These are phyloP conservation scores for Cacajao melanocephalus DNA, from an alignment of 2,797 vertebrate species.

Conservation along the genomic window DNA sequence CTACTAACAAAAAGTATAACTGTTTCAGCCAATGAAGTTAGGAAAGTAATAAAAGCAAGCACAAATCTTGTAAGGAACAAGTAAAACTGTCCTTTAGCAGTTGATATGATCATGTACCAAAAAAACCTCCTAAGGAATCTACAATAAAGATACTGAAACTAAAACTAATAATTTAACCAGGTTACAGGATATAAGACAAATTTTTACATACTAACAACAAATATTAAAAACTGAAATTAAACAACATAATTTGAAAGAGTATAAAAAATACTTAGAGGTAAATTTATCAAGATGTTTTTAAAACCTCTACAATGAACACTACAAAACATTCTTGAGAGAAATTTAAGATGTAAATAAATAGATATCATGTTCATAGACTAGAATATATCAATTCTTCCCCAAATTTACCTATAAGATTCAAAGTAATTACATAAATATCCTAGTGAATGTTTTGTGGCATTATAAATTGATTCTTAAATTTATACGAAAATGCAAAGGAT, in stretches of 20 bases:
- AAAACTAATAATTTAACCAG: not conserved
- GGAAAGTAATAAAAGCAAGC: not conserved
- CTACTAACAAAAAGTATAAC: not conserved
- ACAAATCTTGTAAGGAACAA: constrained; percentile 2
- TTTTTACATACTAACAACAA: not conserved
- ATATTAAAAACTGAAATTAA: not conserved
- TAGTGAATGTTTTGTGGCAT: not conserved
- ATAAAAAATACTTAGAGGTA: not conserved
- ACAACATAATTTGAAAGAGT: not conserved
- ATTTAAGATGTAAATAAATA: constrained; percentile 25
- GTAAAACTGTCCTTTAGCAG: not conserved
- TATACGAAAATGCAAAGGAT: not conserved
- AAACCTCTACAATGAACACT: not conserved
- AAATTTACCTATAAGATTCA: not conserved
- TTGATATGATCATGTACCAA: not conserved
- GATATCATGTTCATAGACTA: not conserved
- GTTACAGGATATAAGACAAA: not conserved
- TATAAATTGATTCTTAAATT: not conserved
- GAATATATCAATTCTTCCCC: not conserved
- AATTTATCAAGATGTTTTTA: not conserved
- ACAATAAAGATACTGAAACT: not conserved
- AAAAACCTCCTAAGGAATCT: constrained; percentile 11
- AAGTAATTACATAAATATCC: not conserved
- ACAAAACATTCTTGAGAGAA: not conserved
- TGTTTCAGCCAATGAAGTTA: not conserved